Conservation (phyloP, 2,797 vertebrate species). For the Pseudomugil gertrudae region DNA sequence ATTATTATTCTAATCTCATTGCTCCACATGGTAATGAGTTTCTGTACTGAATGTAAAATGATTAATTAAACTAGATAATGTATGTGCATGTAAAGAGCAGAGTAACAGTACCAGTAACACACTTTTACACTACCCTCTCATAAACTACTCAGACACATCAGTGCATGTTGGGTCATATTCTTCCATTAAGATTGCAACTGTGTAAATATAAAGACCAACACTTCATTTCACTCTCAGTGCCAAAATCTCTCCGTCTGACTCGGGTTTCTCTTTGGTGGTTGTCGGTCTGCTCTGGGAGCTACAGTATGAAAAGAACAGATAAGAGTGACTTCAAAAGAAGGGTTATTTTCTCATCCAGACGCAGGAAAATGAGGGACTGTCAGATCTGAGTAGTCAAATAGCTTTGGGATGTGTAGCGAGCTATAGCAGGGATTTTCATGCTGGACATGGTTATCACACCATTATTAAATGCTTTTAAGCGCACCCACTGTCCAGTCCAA, state of each 20-base stretch:
- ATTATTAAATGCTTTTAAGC: slow-evolving; percentile 16
- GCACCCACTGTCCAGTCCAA: slow-evolving; percentile 1
- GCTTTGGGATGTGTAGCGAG: slow-evolving; percentile 34
- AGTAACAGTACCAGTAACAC: not conserved
- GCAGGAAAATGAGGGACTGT: slow-evolving; percentile 55
- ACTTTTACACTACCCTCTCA: no score
- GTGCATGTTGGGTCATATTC: not conserved
- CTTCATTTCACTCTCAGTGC: slow-evolving; percentile 8
- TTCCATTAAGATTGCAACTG: slow-evolving; percentile 1
- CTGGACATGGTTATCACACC: slow-evolving; percentile 22
- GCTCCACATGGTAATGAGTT: not conserved
- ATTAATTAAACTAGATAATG: not conserved
- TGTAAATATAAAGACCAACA: slow-evolving; percentile 10
- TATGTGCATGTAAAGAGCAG: not conserved
- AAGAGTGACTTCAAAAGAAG: slow-evolving; percentile 64
- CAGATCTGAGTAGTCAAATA: slow-evolving; percentile 53
- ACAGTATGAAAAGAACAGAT: slow-evolving; percentile 40
- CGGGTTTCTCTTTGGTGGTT: slow-evolving; percentile 56
- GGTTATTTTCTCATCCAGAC: slow-evolving; percentile 26
- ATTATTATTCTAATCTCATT: not conserved
- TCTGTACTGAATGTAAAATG: not conserved
- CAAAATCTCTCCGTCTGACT: slow-evolving; percentile 33
- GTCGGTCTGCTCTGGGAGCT: slow-evolving; percentile 36
- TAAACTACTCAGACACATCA: not conserved
- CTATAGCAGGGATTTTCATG: slow-evolving; percentile 14